Evolutionary conservation across 2,888 invertebrate genomes (phyloP), one percentile per base, ranked within the genome.

Genomic region (Anoncus sp.): DNA sequence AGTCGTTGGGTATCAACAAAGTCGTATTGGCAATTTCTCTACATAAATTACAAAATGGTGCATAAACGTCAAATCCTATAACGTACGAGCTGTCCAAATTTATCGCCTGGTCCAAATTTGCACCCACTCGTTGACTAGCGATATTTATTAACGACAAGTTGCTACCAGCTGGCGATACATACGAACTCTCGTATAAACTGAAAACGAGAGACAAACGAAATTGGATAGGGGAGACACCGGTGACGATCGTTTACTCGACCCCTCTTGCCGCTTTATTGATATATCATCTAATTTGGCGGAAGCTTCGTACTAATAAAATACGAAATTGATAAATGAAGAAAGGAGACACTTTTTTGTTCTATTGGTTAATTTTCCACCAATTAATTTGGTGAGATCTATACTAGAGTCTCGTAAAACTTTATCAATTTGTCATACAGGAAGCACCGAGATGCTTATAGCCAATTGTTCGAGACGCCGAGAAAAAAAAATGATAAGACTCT

Each of bases 101-200:
- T 24, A 31, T 7, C 31, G 7, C 31, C 31, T 31, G 31, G 24
- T 53, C 7, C 27, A 24, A 16, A 53, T 24, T 53, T n/a, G 27
- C 7, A 27, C 9, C 53, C 3, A 31, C 7, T 31, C 31, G 31
- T 31, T 7, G 27, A 35, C 31, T 55, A 24, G 53, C 7, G 53
- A 27, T 60, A 62, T 62, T 71, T 71, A 71, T 62, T 53, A 53
- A 62, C 53, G 71, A 62, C 51, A 43, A 35, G 43, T 43, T 43
- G 38, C 24, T 60, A 24, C 38, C 20, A 12, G 69, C 49, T 59
- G 45, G 31, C 45, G 10, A 31, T 51, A n/a, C n/a, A 53, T 14
- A n/a, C 43, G 60, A 51, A 3, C 40, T 45, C 62, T 45, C 62
- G 55, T 63, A 63, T 63, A 71, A 63, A 53, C 31, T 27, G 14